Evolutionary conservation across 2,888 invertebrate species (phyloP).

Genomic region (Parnassius glacialis): DNA sequence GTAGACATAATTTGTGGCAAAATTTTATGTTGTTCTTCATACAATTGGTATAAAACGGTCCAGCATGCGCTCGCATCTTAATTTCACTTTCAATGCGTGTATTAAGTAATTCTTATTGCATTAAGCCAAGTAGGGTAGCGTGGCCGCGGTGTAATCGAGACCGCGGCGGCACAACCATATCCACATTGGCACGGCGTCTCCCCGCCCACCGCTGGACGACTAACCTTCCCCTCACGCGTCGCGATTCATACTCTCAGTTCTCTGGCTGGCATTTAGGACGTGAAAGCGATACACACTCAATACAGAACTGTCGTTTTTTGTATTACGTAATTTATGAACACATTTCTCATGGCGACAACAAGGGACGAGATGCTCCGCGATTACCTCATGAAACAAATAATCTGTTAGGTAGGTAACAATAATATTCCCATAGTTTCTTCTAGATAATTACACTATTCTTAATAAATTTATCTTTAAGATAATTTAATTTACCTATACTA

Average conservation of each 20-base stretch:
- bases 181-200: slow-evolving; percentile 1
- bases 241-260: slow-evolving; percentile 16
- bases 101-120: not conserved
- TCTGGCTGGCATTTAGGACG: slow-evolving; percentile 20
- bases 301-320: slow-evolving; percentile 9
- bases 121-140: not conserved
- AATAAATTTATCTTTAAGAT: no score
- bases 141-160: not conserved
- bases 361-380: not conserved
- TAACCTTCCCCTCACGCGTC: not conserved
- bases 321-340: not conserved
- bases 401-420: no score
- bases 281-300: slow-evolving; percentile 11
- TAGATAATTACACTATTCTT: no score
- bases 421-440: no score
- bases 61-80: no score
- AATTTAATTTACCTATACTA: no score
- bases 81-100: not conserved
- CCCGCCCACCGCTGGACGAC: not conserved
- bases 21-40: no score
- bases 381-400: not conserved
- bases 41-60: no score
- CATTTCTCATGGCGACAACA: not conserved
- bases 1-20: no score
- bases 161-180: not conserved